A percentile compares a stretch with the other conserved stretches of the same genome.
Evolutionary conservation across 2,113 vertebrate genomes (phyloP).

Genomic region (Stigmatopora argus): DNA sequence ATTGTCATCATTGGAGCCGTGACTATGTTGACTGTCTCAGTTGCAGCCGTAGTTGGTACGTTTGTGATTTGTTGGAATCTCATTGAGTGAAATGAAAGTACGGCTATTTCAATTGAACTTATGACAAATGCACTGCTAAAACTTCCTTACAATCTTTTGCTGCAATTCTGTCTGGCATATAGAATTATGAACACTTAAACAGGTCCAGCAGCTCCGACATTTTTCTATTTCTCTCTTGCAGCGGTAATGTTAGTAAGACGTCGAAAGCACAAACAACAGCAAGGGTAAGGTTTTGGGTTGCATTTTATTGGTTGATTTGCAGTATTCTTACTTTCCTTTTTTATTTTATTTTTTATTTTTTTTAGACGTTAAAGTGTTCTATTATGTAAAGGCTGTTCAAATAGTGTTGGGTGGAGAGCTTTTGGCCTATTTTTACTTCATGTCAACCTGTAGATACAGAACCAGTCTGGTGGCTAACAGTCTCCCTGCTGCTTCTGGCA

Average conservation of each 20-base stretch:
- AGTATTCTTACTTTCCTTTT: background rate
- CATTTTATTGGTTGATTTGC: conserved; percentile 4
- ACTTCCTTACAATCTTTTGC: conserved; percentile 6
- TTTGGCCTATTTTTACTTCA: conserved; percentile 17
- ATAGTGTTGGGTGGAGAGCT: conserved; percentile 2
- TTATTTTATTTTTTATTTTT: background rate
- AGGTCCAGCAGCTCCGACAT: conserved; percentile 20
- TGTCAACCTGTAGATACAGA: conserved; percentile 42
- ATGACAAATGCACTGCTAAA: conserved; percentile 18
- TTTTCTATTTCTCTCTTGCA: conserved; percentile 30
- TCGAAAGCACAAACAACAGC: conserved; percentile 38
- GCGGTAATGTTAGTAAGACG: conserved; percentile 52
- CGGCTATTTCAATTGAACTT: conserved; percentile 13
- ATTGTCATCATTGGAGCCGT: conserved; percentile 54
- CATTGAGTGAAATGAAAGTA: conserved; percentile 7
- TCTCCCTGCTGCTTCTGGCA: conserved; percentile 31
- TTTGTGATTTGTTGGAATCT: conserved; percentile 5
- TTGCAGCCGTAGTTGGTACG: conserved; percentile 56
- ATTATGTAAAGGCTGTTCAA: background rate
- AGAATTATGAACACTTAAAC: conserved; percentile 27
- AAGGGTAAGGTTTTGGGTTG: conserved; percentile 54
- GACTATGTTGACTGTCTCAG: conserved; percentile 40
- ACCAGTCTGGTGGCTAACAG: conserved; percentile 66
- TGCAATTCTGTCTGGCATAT: conserved; percentile 15
- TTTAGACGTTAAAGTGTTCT: background rate